Evolutionary conservation across 2,888 invertebrate genomes (phyloP).

Genomic region (Polia nebulosa): DNA sequence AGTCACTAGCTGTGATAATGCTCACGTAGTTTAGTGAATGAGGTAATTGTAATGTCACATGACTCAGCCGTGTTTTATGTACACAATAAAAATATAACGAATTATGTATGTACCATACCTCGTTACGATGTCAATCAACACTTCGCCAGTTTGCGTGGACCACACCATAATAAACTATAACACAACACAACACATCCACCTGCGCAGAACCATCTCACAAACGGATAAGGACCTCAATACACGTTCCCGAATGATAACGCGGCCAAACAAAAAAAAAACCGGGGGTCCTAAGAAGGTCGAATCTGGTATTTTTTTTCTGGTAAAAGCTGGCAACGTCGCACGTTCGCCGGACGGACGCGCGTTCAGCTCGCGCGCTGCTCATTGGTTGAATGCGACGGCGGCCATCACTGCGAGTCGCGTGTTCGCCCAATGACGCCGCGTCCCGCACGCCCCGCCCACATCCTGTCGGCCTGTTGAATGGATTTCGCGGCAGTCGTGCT

Average conservation of each 20-base stretch:
- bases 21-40: constrained; percentile 66
- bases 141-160: constrained; percentile 88
- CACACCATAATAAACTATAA: constrained; percentile 89
- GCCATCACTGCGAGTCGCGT: constrained; percentile 85
- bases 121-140: constrained; percentile 88
- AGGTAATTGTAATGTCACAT: constrained; percentile 72
- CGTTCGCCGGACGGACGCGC: constrained; percentile 87
- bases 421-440: constrained; percentile 87
- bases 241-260: constrained; percentile 90
- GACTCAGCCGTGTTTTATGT: constrained; percentile 69
- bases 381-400: constrained; percentile 89
- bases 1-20: constrained; percentile 66
- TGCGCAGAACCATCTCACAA: constrained; percentile 86
- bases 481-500: constrained; percentile 85
- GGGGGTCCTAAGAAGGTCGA: constrained; percentile 91
- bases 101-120: constrained; percentile 79
- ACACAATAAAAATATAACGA: constrained; percentile 66
- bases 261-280: constrained; percentile 89
- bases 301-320: constrained; percentile 89
- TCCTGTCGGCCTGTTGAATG: constrained; percentile 88
- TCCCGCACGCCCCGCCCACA: constrained; percentile 90
- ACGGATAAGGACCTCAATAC: constrained; percentile 86
- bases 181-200: constrained; percentile 85
- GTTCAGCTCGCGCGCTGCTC: constrained; percentile 88
- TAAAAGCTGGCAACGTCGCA: constrained; percentile 90